Conservation (phyloP, 2,888 invertebrate genomes). For the Miltochrista miniata region DNA sequence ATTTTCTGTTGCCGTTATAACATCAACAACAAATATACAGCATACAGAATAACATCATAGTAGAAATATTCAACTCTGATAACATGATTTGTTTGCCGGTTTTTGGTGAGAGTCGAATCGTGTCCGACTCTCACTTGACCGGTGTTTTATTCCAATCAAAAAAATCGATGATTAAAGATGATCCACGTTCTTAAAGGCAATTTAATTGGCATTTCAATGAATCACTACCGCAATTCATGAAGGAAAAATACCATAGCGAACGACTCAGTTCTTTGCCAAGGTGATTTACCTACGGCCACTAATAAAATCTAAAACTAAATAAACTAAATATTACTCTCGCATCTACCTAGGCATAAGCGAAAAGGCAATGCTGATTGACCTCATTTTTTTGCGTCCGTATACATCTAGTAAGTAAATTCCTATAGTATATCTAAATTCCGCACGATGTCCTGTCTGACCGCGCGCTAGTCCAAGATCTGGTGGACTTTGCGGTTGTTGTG, state of each 20-base stretch:
- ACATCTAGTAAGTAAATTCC: constrained; percentile 12
- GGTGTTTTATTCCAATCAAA: constrained; percentile 15
- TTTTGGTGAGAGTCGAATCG: too few relatives aligned
- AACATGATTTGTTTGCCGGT: too few relatives aligned
- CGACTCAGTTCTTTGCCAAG: constrained; percentile 5
- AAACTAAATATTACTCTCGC: too few relatives aligned
- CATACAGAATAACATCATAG: too few relatives aligned
- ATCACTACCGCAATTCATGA: constrained; percentile 8
- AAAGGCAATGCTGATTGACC: constrained; percentile 12
- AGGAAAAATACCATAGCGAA: constrained; percentile 3
- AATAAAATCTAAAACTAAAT: too few relatives aligned
- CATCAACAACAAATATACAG: too few relatives aligned
- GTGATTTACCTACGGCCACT: too few relatives aligned
- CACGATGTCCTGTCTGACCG: constrained; percentile 30
- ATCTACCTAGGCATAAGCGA: constrained; percentile 6
- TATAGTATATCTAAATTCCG: constrained; percentile 25
- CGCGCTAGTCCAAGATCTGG: constrained; percentile 20
- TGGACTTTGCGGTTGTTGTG: constrained; percentile 34
- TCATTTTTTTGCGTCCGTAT: constrained; percentile 8
- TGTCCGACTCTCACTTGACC: too few relatives aligned
- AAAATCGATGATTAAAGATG: constrained; percentile 7
- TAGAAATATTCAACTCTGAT: too few relatives aligned
- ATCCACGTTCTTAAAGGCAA: constrained; percentile 1
- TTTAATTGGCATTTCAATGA: constrained; percentile 19
- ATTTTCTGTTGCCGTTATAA: too few relatives aligned